Evolutionary conservation across 2,113 vertebrate species (phyloP).

Genomic region (Cnemophilus loriae): DNA sequence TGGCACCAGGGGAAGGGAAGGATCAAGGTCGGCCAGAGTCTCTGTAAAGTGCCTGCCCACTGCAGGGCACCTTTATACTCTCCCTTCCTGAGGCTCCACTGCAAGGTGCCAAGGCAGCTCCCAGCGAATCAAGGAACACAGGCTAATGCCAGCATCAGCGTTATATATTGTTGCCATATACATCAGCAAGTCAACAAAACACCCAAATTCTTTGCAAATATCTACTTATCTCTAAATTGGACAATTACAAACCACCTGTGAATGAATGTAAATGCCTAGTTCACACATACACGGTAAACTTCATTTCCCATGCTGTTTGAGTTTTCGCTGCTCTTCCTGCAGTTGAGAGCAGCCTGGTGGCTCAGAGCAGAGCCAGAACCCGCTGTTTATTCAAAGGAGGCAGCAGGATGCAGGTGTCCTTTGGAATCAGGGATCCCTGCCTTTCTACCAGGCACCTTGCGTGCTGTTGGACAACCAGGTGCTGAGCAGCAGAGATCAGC

Average conservation of each 20-base stretch:
- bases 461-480: background rate
- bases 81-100: background rate
- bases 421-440: background rate
- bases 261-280: background rate
- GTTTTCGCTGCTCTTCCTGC: background rate
- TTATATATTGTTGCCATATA: background rate
- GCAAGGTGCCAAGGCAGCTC: background rate
- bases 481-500: background rate
- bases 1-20: background rate
- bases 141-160: background rate
- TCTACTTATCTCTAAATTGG: background rate
- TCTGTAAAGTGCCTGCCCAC: background rate
- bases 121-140: background rate
- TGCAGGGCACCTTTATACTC: background rate
- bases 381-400: background rate
- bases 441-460: background rate
- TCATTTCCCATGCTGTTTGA: background rate
- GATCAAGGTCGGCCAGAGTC: background rate
- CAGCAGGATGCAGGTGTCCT: background rate
- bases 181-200: background rate
- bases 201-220: background rate
- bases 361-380: background rate
- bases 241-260: slow-evolving; percentile 6
- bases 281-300: background rate
- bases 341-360: background rate